A percentile compares a stretch with the other conserved stretches of the same genome.
phyloP scores from a whole-genome alignment of 2,888 invertebrate species.

The Temnothorax rugatulus region DNA sequence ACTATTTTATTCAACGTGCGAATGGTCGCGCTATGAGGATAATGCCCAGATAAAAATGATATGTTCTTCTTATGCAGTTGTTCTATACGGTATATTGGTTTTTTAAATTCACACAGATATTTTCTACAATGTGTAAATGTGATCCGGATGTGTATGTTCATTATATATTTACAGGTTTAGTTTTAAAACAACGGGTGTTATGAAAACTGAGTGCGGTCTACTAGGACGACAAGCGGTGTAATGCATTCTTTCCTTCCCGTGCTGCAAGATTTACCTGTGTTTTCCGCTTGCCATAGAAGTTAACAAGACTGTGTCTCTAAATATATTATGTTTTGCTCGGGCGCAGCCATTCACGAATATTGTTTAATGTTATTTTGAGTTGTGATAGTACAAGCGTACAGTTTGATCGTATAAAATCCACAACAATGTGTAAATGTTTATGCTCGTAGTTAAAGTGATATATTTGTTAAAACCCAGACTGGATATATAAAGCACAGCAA shows the following conservation, averaged over 20 bases:
- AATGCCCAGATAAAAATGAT: background rate
- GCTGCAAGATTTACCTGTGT: slow-evolving; percentile 44
- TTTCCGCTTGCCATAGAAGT: slow-evolving; percentile 49
- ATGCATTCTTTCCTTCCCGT: slow-evolving; percentile 55
- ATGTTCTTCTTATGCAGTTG: background rate
- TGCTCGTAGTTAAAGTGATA: background rate
- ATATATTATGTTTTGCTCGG: slow-evolving; percentile 30
- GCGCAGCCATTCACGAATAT: slow-evolving; percentile 13
- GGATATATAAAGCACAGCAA: too few relatives aligned
- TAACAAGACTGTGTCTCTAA: slow-evolving; percentile 30
- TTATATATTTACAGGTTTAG: slow-evolving; percentile 39
- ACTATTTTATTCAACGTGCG: slow-evolving; percentile 1
- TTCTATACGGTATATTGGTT: background rate
- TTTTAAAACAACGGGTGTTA: slow-evolving; percentile 42
- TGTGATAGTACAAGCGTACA: background rate
- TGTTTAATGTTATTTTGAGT: slow-evolving; percentile 28
- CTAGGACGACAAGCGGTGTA: slow-evolving; percentile 31
- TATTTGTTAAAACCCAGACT: background rate
- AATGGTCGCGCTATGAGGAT: background rate
- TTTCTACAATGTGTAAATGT: background rate
- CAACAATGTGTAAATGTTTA: background rate
- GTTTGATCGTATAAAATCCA: background rate
- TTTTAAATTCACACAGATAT: background rate
- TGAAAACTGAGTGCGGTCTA: slow-evolving; percentile 41
- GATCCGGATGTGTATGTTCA: background rate